Percentiles rank a stretch among this genome's conserved stretches.
These are phyloP conservation scores for Corynorhinus townsendii DNA, from an alignment of 2,113 vertebrate genomes.

Conservation along the genomic window DNA sequence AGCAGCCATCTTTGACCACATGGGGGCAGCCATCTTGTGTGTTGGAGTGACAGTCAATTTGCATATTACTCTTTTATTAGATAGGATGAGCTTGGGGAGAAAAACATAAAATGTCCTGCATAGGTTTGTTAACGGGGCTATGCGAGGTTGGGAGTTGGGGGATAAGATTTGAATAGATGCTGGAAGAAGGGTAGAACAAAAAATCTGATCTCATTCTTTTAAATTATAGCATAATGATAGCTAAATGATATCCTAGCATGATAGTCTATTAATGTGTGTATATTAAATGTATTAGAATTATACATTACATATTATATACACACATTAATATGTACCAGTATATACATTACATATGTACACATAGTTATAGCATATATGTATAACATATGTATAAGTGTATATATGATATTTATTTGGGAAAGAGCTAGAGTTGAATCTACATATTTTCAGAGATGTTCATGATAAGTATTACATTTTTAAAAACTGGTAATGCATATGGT, in stretches of 20 bases:
- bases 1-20: too few relatives aligned
- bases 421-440: neutral
- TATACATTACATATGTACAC: neutral
- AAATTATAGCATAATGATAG: neutral
- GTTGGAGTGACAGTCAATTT: too few relatives aligned
- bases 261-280: too few relatives aligned
- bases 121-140: neutral
- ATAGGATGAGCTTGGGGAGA: neutral
- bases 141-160: rapidly evolving
- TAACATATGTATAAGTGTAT: neutral
- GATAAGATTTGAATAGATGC: neutral
- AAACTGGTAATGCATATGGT: neutral
- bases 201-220: neutral
- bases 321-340: neutral
- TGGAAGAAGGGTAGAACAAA: neutral
- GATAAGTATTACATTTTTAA: conserved; percentile 1
- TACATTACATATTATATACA: neutral
- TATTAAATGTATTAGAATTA: neutral
- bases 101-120: neutral
- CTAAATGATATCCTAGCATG: neutral
- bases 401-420: neutral
- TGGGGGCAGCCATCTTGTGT: too few relatives aligned
- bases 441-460: neutral
- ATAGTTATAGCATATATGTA: neutral
- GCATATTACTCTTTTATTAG: too few relatives aligned